A percentile compares a stretch with the other conserved stretches of the same genome.
phyloP scores from a whole-genome alignment of 2,797 vertebrate species.

The Melanotaenia parkinsoni region DNA sequence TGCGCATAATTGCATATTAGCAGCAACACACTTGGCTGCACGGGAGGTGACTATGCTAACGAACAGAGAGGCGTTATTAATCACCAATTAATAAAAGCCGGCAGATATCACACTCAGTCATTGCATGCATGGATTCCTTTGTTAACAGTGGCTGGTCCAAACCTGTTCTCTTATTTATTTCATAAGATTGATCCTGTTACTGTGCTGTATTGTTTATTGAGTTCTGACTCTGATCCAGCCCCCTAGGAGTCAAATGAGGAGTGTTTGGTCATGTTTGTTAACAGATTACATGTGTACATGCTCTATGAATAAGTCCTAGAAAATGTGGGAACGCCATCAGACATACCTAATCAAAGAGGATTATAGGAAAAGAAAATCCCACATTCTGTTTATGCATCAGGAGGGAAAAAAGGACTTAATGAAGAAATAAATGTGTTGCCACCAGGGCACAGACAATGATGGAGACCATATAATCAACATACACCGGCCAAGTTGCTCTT shows the following conservation, averaged over 20 bases:
- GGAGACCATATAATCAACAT: slow-evolving; percentile 73
- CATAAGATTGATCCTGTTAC: slow-evolving; percentile 77
- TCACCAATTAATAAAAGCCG: slow-evolving; percentile 94
- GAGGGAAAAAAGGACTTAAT: slow-evolving; percentile 55
- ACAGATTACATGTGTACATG: slow-evolving; percentile 75
- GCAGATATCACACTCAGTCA: slow-evolving; percentile 79
- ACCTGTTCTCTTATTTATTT: slow-evolving; percentile 77
- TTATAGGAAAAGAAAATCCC: slow-evolving; percentile 56
- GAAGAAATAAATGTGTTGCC: slow-evolving; percentile 60
- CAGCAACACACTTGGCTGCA: slow-evolving; percentile 91
- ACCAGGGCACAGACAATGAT: slow-evolving; percentile 64
- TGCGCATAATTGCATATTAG: slow-evolving; percentile 91
- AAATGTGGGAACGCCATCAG: slow-evolving; percentile 62
- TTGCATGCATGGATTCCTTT: slow-evolving; percentile 76
- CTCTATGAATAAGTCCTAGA: slow-evolving; percentile 64
- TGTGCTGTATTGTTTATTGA: slow-evolving; percentile 72
- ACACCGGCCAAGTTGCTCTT: slow-evolving; percentile 69
- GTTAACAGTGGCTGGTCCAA: slow-evolving; percentile 75
- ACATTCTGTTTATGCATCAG: slow-evolving; percentile 47
- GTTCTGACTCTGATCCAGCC: slow-evolving; percentile 75
- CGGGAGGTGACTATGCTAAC: slow-evolving; percentile 96
- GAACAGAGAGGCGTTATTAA: slow-evolving; percentile 98
- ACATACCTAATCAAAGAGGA: slow-evolving; percentile 66
- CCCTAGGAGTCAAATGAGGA: slow-evolving; percentile 74
- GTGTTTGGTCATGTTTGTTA: slow-evolving; percentile 75